phyloP scores from a whole-genome alignment of 2,797 vertebrate species.

The Malurus splendens region DNA sequence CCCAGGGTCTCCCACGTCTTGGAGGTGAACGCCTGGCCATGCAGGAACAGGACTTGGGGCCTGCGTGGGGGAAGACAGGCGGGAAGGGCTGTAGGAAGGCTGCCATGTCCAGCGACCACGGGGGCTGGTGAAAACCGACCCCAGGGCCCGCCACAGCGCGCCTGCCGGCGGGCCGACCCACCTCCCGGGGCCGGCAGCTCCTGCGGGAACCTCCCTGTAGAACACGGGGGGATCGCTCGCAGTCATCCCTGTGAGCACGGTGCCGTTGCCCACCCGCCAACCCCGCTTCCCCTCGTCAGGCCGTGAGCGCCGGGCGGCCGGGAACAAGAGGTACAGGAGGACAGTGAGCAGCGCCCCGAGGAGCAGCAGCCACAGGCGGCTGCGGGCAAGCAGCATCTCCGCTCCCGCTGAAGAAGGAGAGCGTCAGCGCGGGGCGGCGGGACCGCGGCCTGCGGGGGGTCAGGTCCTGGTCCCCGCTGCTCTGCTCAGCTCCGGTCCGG shows the following conservation, averaged over 20 bases:
- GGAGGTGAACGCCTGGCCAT: slow-evolving; percentile 91
- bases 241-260: slow-evolving; percentile 75
- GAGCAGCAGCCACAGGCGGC: slow-evolving; percentile 72
- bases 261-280: slow-evolving; percentile 68
- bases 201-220: slow-evolving; percentile 84
- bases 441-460: background rate
- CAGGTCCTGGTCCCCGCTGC: background rate
- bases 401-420: background rate
- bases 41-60: slow-evolving; percentile 85
- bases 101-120: rapidly evolving
- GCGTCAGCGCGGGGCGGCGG: background rate
- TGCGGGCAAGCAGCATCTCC: background rate
- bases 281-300: slow-evolving; percentile 50
- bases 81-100: background rate
- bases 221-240: slow-evolving; percentile 82
- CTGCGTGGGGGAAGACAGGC: background rate
- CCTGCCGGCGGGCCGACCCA: slow-evolving; percentile 36
- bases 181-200: slow-evolving; percentile 76
- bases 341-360: slow-evolving; percentile 81
- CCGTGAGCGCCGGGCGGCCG: slow-evolving; percentile 68
- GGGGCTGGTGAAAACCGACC: rapidly evolving
- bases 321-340: slow-evolving; percentile 84
- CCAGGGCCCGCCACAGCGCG: background rate
- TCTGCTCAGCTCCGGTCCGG: background rate
- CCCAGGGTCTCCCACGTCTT: slow-evolving; percentile 91